Percentiles rank a stretch among this genome's conserved stretches.
Evolutionary conservation across 2,888 invertebrate species (phyloP).

Genomic region (Blomia tropicalis): DNA sequence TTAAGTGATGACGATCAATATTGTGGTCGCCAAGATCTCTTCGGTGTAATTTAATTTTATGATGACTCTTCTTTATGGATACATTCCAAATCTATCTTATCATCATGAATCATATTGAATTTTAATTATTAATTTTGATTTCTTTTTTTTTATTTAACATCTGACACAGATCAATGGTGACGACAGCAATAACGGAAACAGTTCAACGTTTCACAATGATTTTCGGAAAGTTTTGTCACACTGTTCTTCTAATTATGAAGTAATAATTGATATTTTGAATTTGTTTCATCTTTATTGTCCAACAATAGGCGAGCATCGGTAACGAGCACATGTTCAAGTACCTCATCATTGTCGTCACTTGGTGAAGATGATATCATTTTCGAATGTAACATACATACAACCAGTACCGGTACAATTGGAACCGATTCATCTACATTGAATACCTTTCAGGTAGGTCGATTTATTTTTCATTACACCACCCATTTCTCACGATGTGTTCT

Average conservation of each 20-base stretch:
- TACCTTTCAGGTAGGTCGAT: conserved; percentile 1
- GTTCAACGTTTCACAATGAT: too few species aligned
- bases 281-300: neutral
- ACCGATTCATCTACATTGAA: neutral
- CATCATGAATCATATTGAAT: too few species aligned
- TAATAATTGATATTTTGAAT: neutral
- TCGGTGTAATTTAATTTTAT: neutral
- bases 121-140: too few species aligned
- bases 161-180: too few species aligned
- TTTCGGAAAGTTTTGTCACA: too few species aligned
- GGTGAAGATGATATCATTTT: conserved; percentile 16
- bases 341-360: conserved; percentile 17
- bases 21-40: neutral
- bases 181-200: too few species aligned
- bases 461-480: too few species aligned
- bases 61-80: neutral
- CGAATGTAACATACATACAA: too few species aligned
- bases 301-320: conserved; percentile 5
- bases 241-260: neutral
- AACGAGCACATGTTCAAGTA: conserved; percentile 17
- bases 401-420: neutral
- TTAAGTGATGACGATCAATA: neutral
- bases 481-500: too few species aligned
- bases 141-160: too few species aligned
- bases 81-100: too few species aligned